Percentiles rank a stretch among this genome's conserved stretches.
These are phyloP conservation scores for Lithodes maja DNA, from an alignment of 2,888 invertebrate species.

Conservation along the genomic window DNA sequence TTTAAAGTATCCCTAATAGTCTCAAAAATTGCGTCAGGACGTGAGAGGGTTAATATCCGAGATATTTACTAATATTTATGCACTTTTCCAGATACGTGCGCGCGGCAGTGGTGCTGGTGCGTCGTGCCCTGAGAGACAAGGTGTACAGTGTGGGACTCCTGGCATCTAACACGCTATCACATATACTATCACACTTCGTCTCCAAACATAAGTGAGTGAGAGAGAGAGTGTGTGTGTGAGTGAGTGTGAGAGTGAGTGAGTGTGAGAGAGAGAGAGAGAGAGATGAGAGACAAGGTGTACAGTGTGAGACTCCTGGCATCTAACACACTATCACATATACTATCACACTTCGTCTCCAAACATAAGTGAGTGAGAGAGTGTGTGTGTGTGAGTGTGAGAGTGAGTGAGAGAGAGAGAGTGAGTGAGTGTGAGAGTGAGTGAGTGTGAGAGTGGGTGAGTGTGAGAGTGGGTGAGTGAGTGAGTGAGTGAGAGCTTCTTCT, in stretches of 20 bases:
- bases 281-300: constrained; percentile 90
- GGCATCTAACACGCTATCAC: constrained; percentile 86
- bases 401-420: too few species aligned
- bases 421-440: too few species aligned
- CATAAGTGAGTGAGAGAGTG: constrained; percentile 77
- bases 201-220: constrained; percentile 80
- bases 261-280: constrained; percentile 72
- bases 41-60: too few species aligned
- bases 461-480: too few species aligned
- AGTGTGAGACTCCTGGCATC: constrained; percentile 90
- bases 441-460: too few species aligned
- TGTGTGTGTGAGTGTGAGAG: too few species aligned
- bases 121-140: constrained; percentile 88
- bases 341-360: constrained; percentile 88
- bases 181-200: constrained; percentile 89
- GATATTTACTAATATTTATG: too few species aligned
- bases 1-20: too few species aligned
- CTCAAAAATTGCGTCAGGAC: too few species aligned
- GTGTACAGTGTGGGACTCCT: constrained; percentile 91
- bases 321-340: constrained; percentile 86
- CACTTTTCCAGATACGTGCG: constrained; percentile 81
- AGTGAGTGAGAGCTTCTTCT: too few species aligned
- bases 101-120: constrained; percentile 86
- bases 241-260: neutral
- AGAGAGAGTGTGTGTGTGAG: neutral